Conservation (phyloP, 2,797 vertebrate species). For the Sebastes itinus region DNA sequence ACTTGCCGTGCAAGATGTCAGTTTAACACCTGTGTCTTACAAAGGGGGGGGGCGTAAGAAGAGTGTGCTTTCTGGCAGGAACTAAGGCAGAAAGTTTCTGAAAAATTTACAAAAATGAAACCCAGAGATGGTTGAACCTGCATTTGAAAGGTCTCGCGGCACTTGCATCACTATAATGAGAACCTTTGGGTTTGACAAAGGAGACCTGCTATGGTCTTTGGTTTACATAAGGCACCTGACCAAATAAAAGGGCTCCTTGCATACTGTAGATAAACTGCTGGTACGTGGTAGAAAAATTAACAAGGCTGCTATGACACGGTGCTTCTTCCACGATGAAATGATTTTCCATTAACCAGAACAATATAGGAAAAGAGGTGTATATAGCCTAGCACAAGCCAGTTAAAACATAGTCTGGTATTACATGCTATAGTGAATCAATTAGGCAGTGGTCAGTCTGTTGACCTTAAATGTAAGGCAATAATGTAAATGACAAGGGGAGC, state of each 20-base stretch:
- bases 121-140: constrained; percentile 32
- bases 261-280: constrained; percentile 30
- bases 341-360: constrained; percentile 37
- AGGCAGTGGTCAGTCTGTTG: constrained; percentile 55
- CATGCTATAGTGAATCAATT: constrained; percentile 44
- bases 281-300: constrained; percentile 23
- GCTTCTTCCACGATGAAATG: constrained; percentile 38
- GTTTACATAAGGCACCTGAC: constrained; percentile 75
- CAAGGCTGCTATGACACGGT: constrained; percentile 31
- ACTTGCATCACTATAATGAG: constrained; percentile 30
- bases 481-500: constrained; percentile 46
- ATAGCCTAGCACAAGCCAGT: constrained; percentile 55
- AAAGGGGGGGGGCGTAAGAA: constrained; percentile 9
- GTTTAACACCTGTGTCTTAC: constrained; percentile 64
- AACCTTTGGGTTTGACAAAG: constrained; percentile 46
- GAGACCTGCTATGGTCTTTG: constrained; percentile 66
- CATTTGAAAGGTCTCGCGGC: constrained; percentile 22
- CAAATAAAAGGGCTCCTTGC: constrained; percentile 49
- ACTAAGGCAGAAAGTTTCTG: constrained; percentile 29
- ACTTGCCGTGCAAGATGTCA: constrained; percentile 50
- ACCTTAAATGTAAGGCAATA: constrained; percentile 61
- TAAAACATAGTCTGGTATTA: constrained; percentile 50
- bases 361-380: constrained; percentile 32
- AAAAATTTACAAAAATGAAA: constrained; percentile 45
- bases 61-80: constrained; percentile 54